These are phyloP conservation scores for Bungarus multicinctus DNA, from an alignment of 2,113 vertebrate species.

Conservation along the genomic window DNA sequence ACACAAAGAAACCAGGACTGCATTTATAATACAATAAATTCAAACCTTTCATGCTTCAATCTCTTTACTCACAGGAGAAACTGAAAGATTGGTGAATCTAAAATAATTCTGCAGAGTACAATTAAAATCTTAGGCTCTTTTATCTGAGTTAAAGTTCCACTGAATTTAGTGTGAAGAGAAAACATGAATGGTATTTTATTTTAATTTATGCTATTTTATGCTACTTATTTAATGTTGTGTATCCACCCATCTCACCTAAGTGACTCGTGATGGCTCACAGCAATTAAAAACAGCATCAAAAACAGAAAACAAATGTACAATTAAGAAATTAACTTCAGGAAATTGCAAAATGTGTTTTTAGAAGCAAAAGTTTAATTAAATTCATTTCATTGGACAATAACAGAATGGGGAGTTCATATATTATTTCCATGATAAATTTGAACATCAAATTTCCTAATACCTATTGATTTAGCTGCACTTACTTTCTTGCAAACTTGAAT, in stretches of 20 bases:
- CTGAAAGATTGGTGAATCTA: slow-evolving; percentile 17
- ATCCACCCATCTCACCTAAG: not conserved
- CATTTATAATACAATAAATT: slow-evolving; percentile 38
- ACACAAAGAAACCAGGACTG: slow-evolving; percentile 32
- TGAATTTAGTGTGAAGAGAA: not conserved
- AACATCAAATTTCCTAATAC: not conserved
- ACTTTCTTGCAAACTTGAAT: not conserved
- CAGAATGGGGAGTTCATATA: not conserved
- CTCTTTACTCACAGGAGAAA: slow-evolving; percentile 38
- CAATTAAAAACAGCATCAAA: not conserved
- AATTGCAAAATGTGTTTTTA: not conserved
- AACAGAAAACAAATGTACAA: not conserved
- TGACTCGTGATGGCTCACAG: not conserved
- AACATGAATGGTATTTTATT: not conserved
- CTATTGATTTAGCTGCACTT: not conserved
- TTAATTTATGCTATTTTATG: not conserved
- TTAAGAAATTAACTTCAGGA: not conserved
- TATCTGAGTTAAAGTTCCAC: not conserved
- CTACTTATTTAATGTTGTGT: not conserved
- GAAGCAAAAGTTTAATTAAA: not conserved
- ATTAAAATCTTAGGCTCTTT: not conserved
- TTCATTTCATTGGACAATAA: not conserved
- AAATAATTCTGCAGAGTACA: slow-evolving; percentile 16
- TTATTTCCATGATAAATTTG: not conserved
- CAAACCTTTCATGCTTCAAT: slow-evolving; percentile 45